Conservation (phyloP, 2,797 vertebrate species). For the Rousettus madagascariensis region DNA sequence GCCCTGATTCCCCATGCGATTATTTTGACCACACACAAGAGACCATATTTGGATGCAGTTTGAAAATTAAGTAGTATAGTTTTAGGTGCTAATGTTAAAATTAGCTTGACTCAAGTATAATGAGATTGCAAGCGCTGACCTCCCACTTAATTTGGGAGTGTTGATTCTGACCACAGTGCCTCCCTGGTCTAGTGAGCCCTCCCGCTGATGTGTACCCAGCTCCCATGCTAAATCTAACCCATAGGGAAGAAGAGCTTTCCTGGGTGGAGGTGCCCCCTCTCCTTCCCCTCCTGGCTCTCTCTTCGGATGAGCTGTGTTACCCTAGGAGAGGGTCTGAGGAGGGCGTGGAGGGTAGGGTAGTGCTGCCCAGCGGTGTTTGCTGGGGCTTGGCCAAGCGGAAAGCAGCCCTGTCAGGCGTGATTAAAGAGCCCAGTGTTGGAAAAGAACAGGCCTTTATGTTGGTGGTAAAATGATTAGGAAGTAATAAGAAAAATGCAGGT, state of each 20-base stretch:
- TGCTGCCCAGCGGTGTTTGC: constrained; percentile 73
- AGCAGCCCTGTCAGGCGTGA: constrained; percentile 78
- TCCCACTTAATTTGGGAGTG: neutral
- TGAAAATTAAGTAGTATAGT: neutral
- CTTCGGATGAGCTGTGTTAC: neutral
- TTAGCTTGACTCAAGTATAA: neutral
- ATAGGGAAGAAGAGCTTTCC: neutral
- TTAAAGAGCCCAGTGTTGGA: constrained; percentile 77
- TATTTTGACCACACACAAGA: neutral
- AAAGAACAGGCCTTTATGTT: constrained; percentile 75
- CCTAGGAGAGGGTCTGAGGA: constrained; percentile 62
- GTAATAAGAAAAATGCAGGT: constrained; percentile 72
- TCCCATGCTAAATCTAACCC: accelerated
- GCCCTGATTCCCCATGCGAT: neutral
- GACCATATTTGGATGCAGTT: neutral
- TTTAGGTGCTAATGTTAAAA: neutral
- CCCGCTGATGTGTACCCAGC: neutral
- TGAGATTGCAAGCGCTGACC: neutral
- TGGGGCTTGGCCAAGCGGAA: constrained; percentile 79
- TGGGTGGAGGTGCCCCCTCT: accelerated
- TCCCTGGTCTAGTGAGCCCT: too few species aligned
- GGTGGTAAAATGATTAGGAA: constrained; percentile 78
- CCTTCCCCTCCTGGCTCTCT: neutral
- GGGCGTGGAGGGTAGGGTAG: constrained; percentile 73
- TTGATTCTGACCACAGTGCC: neutral